Base-by-base conservation (phyloP, 2,797 vertebrate genomes). In the Sebastes ruberrimus region DNA sequence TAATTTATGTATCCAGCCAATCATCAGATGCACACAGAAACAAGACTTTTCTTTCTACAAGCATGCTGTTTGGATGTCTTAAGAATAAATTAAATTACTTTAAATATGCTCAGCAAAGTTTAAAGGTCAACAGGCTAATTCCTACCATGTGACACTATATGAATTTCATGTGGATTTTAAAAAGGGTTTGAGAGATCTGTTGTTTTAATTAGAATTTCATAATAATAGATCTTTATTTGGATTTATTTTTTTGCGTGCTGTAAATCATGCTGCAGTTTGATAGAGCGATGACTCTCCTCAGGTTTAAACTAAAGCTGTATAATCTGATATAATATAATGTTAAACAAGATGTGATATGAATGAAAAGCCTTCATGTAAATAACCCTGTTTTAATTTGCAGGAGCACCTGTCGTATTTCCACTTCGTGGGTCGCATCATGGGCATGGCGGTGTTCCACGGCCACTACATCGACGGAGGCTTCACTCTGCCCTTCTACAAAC, bases 381-480 rank as follows among this genome's bases (percentile, higher is more conserved):
- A 10, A 32, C 5, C 5, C 13, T 14, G 55, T 74, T 61, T 64
- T 64, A 4, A 63, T 76, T 64, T 68, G 25, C 86, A 99, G 98
- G 98, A 99, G 87, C 98, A 99, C 87, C 94, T 99, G 91, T 99
- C 99, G 0, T 99, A 99, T 89, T 99, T 99, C 95, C 99, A 99
- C 91, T 99, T 99, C 10, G 99, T 99, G 88, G 99, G 99, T 10
- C 95, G 98, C 57, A 99, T 99, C 83, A 99, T 99, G 99, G 99
- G 99, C 66, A 98, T 99, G 99, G 99, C 99, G 4, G 99, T 99
- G 81, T 99, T 99, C 91, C 99, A 99, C 0, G 98, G 99, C 83
- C 99, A 99, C 95, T 99, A 99, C 90, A 99, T 99, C 0, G 98
- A 99, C 0, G 99, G 99, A 10, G 98, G 99, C 89, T 99, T 99